Evolutionary conservation across 2,888 invertebrate genomes (phyloP).

Genomic region (Tenthredo mesomela): DNA sequence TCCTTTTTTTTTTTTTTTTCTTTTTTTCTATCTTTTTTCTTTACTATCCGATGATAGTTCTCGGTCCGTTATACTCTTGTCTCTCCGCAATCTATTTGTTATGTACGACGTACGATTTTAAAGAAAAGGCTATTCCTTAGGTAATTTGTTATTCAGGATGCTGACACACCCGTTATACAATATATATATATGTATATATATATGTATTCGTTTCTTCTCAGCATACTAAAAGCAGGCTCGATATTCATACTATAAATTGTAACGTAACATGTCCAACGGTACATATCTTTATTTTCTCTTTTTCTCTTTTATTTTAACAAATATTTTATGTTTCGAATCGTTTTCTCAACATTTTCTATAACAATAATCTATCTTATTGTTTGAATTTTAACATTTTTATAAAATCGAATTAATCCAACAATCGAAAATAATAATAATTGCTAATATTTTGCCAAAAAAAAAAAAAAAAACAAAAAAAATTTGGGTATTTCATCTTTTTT

Average conservation of each 20-base stretch:
- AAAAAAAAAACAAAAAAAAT: no score
- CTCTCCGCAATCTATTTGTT: not conserved
- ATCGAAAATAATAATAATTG: no score
- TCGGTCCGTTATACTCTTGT: not conserved
- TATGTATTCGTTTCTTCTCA: not conserved
- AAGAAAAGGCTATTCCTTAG: not conserved
- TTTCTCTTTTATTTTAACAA: not conserved
- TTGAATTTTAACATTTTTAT: not conserved
- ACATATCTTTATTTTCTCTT: not conserved
- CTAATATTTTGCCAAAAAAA: no score
- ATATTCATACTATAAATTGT: conserved; percentile 16
- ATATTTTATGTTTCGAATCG: not conserved
- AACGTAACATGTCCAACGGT: not conserved
- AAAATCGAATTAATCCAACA: not conserved
- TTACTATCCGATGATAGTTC: not conserved
- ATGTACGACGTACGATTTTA: not conserved
- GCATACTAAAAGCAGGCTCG: conserved; percentile 1
- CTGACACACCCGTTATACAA: conserved; percentile 19
- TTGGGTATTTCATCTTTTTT: no score
- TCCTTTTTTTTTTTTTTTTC: not conserved
- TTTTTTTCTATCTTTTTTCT: not conserved
- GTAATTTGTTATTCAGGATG: conserved; percentile 44
- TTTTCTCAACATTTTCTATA: not conserved
- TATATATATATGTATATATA: no score
- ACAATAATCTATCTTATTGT: not conserved